A percentile compares a stretch with the other conserved stretches of the same genome.
These are phyloP conservation scores for Clistopyga incitator DNA, from an alignment of 2,888 invertebrate genomes.

Conservation along the genomic window DNA sequence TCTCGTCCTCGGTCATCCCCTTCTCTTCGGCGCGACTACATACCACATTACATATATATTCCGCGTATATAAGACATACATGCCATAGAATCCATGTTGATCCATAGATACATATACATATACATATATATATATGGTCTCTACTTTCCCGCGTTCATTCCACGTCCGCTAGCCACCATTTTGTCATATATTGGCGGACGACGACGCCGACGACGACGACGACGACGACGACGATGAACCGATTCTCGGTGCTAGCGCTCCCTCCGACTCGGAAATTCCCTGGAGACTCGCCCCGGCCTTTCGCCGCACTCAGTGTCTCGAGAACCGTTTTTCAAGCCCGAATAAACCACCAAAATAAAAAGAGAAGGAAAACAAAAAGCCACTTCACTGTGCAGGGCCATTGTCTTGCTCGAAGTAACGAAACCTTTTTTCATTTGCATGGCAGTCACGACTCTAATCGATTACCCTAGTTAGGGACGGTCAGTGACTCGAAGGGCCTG, in stretches of 20 bases:
- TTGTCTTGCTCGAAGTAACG: constrained; percentile 39
- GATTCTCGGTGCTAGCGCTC: constrained; percentile 41
- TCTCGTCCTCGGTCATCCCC: constrained; percentile 69
- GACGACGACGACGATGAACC: constrained; percentile 61
- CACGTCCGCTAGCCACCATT: constrained; percentile 74
- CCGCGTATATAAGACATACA: constrained; percentile 4
- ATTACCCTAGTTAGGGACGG: constrained; percentile 21
- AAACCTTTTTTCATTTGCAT: constrained; percentile 22
- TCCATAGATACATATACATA: neutral
- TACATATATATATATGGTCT: constrained; percentile 22
- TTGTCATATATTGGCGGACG: constrained; percentile 73
- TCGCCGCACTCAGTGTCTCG: constrained; percentile 43
- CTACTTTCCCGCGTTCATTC: constrained; percentile 70
- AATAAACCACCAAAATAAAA: constrained; percentile 42
- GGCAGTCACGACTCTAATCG: constrained; percentile 19
- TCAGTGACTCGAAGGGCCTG: neutral
- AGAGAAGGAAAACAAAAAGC: constrained; percentile 26
- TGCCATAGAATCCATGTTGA: constrained; percentile 19
- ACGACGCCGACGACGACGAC: constrained; percentile 43
- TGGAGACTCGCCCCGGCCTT: constrained; percentile 60
- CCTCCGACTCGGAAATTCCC: constrained; percentile 51
- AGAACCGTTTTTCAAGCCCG: constrained; percentile 31
- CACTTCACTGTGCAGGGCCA: constrained; percentile 22
- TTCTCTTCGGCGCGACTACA: constrained; percentile 36
- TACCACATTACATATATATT: neutral